phyloP scores from a whole-genome alignment of 2,888 invertebrate species.

The Phrixothrix hirtus region DNA sequence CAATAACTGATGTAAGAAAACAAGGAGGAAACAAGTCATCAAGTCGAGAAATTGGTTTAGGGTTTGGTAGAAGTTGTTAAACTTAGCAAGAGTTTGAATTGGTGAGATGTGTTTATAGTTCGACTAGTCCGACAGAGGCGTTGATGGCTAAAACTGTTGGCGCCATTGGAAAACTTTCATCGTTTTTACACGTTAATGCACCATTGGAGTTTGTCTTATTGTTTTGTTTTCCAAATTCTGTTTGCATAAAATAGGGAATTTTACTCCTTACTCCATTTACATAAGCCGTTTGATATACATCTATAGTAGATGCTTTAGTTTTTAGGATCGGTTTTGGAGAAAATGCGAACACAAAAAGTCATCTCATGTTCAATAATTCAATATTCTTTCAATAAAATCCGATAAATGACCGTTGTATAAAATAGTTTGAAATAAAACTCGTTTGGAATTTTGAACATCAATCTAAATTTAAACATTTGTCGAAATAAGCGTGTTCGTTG shows the following conservation, averaged over 20 bases:
- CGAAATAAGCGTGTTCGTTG: slow-evolving; percentile 25
- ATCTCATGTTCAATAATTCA: no score
- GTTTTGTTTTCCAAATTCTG: slow-evolving; percentile 29
- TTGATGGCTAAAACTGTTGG: slow-evolving; percentile 36
- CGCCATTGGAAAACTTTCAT: slow-evolving; percentile 29
- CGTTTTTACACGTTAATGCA: slow-evolving; percentile 36
- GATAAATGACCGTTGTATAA: no score
- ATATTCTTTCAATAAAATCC: no score
- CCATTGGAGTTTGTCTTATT: slow-evolving; percentile 34
- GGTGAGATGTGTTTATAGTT: slow-evolving; percentile 40
- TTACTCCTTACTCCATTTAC: slow-evolving; percentile 17
- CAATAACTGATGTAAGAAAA: slow-evolving; percentile 31
- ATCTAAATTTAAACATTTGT: slow-evolving; percentile 29
- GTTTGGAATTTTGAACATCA: slow-evolving; percentile 14
- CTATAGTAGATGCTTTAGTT: slow-evolving; percentile 9
- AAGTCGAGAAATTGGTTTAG: slow-evolving; percentile 38
- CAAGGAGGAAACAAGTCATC: slow-evolving; percentile 37
- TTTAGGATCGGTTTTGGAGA: no score
- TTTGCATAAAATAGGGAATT: slow-evolving; percentile 18
- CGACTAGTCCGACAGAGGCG: slow-evolving; percentile 32
- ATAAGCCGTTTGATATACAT: slow-evolving; percentile 12
- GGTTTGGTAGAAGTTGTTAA: slow-evolving; percentile 37
- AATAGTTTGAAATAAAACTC: no score
- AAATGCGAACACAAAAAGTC: no score
- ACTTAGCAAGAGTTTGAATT: slow-evolving; percentile 35